Evolutionary conservation across 2,888 invertebrate species (phyloP), one percentile per base, ranked within the genome.

Genomic region (Nemapogon koenigi): DNA sequence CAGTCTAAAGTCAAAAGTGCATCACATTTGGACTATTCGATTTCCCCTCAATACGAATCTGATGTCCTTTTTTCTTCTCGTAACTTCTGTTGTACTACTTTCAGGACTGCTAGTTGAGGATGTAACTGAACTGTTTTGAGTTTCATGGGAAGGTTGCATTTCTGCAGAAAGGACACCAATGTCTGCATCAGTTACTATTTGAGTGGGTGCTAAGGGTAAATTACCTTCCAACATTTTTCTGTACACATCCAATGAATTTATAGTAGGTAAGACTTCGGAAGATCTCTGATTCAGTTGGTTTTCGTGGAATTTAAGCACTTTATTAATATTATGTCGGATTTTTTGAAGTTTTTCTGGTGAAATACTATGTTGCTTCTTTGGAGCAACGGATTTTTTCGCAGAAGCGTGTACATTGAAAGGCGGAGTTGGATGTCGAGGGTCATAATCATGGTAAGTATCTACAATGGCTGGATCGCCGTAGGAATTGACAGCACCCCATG

Each of bases 1-100:
- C 53, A 55, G 54, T 58, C 49, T 18, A 41, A 38, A 43, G 45
- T 46, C 44, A 38, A 32, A 64, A 68, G 56, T 59, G 51, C 22
- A 52, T 76, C 73, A 73, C 57, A 72, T 69, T 65, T 68, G 61
- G 50, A 79, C 59, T 48, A 79, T 79, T 63, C 55, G 73, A 69
- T 79, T 78, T 47, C 79, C 79, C 43, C 75, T 68, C 13, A 80
- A 66, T 51, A 67, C 63, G 54, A 61, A 79, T 54, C 68, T 73
- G 47, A 65, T 53, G 48, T 75, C 76, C 57, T 70, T 73, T 56
- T 54, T 58, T 45, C 56, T 53, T 47, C 71, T 66, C 51, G 56
- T 62, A 41, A 53, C 63, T 45, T 62, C 61, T 43, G 46, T 53
- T 30, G 49, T 50, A 3, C 62, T 64, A 32, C 54, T 47, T 55